These are phyloP conservation scores for Ernsta delagoae DNA, from an alignment of 2,888 invertebrate genomes.

Conservation along the genomic window DNA sequence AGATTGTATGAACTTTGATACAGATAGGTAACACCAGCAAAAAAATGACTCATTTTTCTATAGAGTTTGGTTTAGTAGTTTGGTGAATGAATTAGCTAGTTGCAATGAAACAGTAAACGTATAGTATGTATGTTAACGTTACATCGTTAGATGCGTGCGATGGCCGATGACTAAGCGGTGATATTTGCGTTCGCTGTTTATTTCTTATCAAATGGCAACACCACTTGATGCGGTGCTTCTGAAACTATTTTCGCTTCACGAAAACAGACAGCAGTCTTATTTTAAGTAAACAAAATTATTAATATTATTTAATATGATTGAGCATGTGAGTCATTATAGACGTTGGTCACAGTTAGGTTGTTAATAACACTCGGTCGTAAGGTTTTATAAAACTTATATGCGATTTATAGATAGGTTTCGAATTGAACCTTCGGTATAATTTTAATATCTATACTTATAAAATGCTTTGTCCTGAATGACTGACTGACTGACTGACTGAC, in stretches of 20 bases:
- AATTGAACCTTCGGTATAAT: too few species aligned
- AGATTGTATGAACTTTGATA: not conserved
- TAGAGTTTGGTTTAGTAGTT: slow-evolving; percentile 6
- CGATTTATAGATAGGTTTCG: too few species aligned
- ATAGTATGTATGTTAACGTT: slow-evolving; percentile 18
- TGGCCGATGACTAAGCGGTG: slow-evolving; percentile 65
- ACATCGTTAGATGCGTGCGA: slow-evolving; percentile 36
- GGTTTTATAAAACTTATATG: too few species aligned
- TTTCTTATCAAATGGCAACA: slow-evolving; percentile 61
- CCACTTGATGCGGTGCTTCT: slow-evolving; percentile 41
- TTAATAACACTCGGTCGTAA: not conserved
- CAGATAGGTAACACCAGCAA: not conserved
- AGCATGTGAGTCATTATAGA: not conserved
- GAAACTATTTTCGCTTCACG: slow-evolving; percentile 27
- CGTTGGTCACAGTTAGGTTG: not conserved
- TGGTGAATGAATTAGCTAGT: slow-evolving; percentile 15
- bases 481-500: too few species aligned
- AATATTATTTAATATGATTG: not conserved
- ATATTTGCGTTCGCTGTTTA: slow-evolving; percentile 63
- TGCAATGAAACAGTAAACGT: slow-evolving; percentile 6
- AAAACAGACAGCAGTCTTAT: slow-evolving; percentile 23
- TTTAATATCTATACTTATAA: too few species aligned
- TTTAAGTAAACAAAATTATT: slow-evolving; percentile 21
- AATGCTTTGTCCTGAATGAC: too few species aligned
- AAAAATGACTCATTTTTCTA: slow-evolving; percentile 9